Base-by-base conservation (phyloP, 2,113 vertebrate genomes). In the Neotoma lepida region DNA sequence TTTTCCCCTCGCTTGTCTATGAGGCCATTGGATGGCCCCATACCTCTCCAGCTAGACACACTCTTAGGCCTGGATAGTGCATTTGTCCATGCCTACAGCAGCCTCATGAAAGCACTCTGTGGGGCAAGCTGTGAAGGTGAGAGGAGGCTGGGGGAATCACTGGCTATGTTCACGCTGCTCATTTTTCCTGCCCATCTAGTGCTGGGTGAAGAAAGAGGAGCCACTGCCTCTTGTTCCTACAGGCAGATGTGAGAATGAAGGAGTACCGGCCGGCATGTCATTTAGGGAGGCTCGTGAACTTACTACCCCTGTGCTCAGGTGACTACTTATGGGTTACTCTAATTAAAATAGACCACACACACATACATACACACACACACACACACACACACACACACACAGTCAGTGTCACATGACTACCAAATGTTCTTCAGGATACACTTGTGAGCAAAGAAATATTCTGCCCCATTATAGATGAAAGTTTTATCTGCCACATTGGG, bases 101-200 rank as follows among this genome's bases (percentile, higher is more conserved):
- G 68, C 61, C n/a, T 64, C 0, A 0, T 41, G 30, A 64, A 86
- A 51, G 10, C n/a, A 41, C 26, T 14, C 63, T 14, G 49, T 2
- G 86, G 20, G 35, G 33, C 15, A 56, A 73, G 7, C 6, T 22
- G 4, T 1, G 7, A n/a, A 12, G 4, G 28, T 5, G 0, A 2
- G 4, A 80, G 39, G 41, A 61, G n/a, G 4, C 18, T 78, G 4
- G 13, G 63, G n/a, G 10, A 2, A 15, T 39, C 73, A 28, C 0
- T 0, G 28, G 30, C 81, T 68, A 9, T 5, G 28, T 1, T 33
- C 7, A 5, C 2, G 6, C 2, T 2, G 2, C 20, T 66, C 44
- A 9, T 26, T 10, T 4, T 4, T 61, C 88, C 17, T 49, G 20
- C 30, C 84, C 61, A 33, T 18, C 46, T 63, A 7, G 9, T 22